Evolutionary conservation across 2,888 invertebrate genomes (phyloP), one percentile per base, ranked within the genome.

Genomic region (Tenthredo mesomela): DNA sequence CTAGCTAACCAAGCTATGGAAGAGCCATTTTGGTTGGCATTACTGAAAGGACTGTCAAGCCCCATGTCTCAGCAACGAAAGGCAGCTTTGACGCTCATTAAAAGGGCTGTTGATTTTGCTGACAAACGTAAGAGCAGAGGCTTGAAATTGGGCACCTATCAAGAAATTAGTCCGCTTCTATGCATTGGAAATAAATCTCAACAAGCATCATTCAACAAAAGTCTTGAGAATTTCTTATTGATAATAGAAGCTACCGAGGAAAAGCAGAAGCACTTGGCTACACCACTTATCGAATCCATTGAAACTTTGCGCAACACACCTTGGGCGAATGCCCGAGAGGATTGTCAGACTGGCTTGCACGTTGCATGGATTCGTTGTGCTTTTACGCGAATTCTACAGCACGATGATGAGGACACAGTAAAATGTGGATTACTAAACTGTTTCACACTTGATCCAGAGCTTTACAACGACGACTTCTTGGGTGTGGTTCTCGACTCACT

Each of bases 181-280:
- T 89, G 89, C 73, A 78, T 84, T 10, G 33, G 73, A 67, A 82
- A 77, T 12, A 75, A 84, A 50, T 86, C 86, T 10, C 87, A 91
- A 84, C 93, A 88, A 15, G 58, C 85, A 33, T 87, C 91, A 1
- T 93, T 93, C 88, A 89, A 88, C 10, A 89, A 86, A 29, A 92
- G 88, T 94, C 95, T 95, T 91, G 94, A 86, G 9, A 94, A 95
- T 89, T 96, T 95, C 90, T 96, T 97, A 88, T 93, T 96, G 73
- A 92, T 97, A 29, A 91, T 96, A 75, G 97, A 97, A 90, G 95
- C 95, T 73, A 93, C 96, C 73, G 96, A 97, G 92, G 97, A 97
- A 90, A 97, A 96, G 89, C 96, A 97, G 90, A 94, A 95, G 84
- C 97, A 97, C 92, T 95, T 97, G 85, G 95, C 97, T 15, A 93